phyloP scores from a whole-genome alignment of 2,113 vertebrate genomes.

The Brachypteracias leptosomus region DNA sequence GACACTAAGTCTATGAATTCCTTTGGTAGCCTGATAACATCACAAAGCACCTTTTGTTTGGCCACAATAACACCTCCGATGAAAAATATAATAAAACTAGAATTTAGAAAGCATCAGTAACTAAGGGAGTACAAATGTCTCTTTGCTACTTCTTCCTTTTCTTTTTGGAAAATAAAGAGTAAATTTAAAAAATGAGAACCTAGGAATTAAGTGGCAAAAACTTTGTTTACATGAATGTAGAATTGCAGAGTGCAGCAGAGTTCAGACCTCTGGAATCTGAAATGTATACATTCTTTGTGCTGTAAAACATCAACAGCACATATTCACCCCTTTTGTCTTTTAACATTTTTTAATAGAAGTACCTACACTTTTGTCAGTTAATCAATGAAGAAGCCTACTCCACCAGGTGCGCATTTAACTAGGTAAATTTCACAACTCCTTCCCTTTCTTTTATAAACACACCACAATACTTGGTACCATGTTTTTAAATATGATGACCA shows the following conservation, averaged over 20 bases:
- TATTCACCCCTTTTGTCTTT: neutral
- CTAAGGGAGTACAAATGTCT: neutral
- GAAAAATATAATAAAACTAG: neutral
- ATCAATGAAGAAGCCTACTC: neutral
- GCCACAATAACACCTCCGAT: accelerated
- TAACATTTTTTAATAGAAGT: neutral
- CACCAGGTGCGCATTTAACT: neutral
- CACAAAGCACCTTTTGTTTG: neutral
- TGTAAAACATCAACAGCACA: neutral
- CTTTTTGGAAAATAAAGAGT: neutral
- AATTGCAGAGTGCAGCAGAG: neutral
- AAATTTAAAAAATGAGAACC: neutral
- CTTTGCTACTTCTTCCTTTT: neutral
- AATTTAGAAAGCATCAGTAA: neutral
- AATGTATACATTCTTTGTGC: neutral
- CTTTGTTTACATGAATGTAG: neutral
- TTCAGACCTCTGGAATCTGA: neutral
- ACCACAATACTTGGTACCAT: accelerated
- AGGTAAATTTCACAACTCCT: neutral
- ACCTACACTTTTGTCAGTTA: neutral
- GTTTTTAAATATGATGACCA: neutral
- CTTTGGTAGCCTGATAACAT: neutral
- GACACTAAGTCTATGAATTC: neutral
- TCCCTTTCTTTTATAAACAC: neutral
- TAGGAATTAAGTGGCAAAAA: neutral